A percentile compares a stretch with the other conserved stretches of the same genome.
Evolutionary conservation across 2,888 invertebrate genomes (phyloP).

Genomic region (Rhopalosiphum nymphaeae): DNA sequence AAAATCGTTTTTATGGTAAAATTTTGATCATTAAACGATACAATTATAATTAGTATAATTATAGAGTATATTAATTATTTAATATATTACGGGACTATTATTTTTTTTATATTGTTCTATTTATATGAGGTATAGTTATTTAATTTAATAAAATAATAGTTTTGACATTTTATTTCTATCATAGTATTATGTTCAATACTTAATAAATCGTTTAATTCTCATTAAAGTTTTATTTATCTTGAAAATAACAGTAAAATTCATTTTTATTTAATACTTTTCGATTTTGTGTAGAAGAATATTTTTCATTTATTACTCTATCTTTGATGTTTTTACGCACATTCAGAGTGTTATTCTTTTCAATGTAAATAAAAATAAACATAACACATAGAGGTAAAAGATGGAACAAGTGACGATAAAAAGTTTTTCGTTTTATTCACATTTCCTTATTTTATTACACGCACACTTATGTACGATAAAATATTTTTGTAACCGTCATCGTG

Average conservation of each 20-base stretch:
- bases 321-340: conserved; percentile 5
- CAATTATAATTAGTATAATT: no score
- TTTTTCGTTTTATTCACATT: conserved; percentile 36
- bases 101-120: no score
- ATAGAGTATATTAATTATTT: no score
- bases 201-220: neutral
- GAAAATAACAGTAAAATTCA: neutral
- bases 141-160: no score
- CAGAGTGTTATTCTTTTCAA: neutral
- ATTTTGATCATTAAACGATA: no score
- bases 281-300: neutral
- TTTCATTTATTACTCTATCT: conserved; percentile 25
- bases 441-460: conserved; percentile 15
- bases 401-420: conserved; percentile 58
- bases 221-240: neutral
- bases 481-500: conserved; percentile 24
- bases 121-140: no score
- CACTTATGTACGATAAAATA: conserved; percentile 28
- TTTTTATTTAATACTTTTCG: neutral
- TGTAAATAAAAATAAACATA: conserved; percentile 12
- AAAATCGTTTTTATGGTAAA: no score
- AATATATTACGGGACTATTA: no score
- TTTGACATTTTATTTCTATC: neutral
- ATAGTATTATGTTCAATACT: neutral
- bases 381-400: conserved; percentile 24